These are phyloP conservation scores for Thysanoteuthis rhombus DNA, from an alignment of 2,888 invertebrate genomes.

Conservation along the genomic window DNA sequence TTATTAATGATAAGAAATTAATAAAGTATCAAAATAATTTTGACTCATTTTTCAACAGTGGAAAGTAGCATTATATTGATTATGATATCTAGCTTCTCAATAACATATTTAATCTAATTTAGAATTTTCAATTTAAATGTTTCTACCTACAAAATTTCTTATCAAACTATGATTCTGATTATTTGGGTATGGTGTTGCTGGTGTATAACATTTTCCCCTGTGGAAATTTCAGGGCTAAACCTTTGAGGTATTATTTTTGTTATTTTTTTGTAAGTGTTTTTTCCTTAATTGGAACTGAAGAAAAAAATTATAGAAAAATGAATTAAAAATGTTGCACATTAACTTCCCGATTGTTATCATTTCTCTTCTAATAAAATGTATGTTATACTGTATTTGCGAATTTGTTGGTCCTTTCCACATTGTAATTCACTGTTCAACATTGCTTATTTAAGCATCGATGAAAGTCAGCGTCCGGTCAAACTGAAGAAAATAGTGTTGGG, in stretches of 20 bases:
- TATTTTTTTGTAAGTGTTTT: too few relatives aligned
- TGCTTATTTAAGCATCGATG: conserved; percentile 73
- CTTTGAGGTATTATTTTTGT: neutral
- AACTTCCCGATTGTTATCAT: neutral
- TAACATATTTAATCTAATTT: too few relatives aligned
- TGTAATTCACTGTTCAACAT: neutral
- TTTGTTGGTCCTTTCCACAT: neutral
- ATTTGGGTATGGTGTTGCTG: neutral
- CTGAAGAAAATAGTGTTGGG: conserved; percentile 80
- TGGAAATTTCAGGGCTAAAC: neutral
- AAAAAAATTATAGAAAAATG: too few relatives aligned
- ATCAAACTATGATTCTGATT: neutral
- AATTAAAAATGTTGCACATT: too few relatives aligned
- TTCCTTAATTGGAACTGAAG: too few relatives aligned
- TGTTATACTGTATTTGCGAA: neutral
- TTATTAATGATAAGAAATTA: too few relatives aligned
- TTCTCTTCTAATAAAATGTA: neutral
- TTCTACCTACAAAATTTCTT: neutral
- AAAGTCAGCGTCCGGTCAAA: conserved; percentile 79
- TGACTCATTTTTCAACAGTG: too few relatives aligned
- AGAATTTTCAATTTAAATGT: too few relatives aligned
- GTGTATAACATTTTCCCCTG: neutral
- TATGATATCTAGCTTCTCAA: too few relatives aligned
- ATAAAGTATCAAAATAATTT: too few relatives aligned
- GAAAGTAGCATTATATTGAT: too few relatives aligned